A percentile compares a stretch with the other conserved stretches of the same genome.
These are phyloP conservation scores for Ispidina picta DNA, from an alignment of 2,797 vertebrate species.

Conservation along the genomic window DNA sequence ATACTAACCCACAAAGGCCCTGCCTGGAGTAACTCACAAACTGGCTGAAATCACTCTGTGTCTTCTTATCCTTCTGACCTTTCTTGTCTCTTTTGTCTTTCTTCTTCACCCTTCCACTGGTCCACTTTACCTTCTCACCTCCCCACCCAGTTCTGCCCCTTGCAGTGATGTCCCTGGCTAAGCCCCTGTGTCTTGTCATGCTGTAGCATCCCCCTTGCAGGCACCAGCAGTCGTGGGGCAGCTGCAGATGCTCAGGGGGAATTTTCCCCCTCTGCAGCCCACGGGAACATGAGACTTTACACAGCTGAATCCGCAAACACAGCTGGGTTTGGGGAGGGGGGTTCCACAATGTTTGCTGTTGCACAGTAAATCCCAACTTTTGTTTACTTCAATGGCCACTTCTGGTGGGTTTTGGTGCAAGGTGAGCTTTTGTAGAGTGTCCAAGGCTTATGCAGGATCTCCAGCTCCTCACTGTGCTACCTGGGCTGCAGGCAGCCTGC, in stretches of 20 bases:
- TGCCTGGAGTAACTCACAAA: background rate
- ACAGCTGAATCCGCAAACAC: constrained; percentile 48
- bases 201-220: background rate
- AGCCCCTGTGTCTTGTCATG: accelerated
- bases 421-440: background rate
- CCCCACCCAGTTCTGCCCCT: background rate
- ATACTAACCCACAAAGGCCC: background rate
- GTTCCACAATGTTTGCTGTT: constrained; percentile 43
- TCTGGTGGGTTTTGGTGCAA: background rate
- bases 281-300: constrained; percentile 47
- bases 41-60: background rate
- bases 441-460: background rate
- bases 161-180: background rate
- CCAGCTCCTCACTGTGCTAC: accelerated
- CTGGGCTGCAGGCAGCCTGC: background rate
- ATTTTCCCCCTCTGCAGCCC: background rate
- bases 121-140: background rate
- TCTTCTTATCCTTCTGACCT: background rate
- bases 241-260: background rate
- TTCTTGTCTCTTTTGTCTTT: background rate
- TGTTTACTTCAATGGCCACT: background rate
- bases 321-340: constrained; percentile 13
- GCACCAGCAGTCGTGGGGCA: background rate
- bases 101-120: background rate
- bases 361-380: background rate